Conservation (phyloP, 2,888 invertebrate species). For the Tinea trinotella region DNA sequence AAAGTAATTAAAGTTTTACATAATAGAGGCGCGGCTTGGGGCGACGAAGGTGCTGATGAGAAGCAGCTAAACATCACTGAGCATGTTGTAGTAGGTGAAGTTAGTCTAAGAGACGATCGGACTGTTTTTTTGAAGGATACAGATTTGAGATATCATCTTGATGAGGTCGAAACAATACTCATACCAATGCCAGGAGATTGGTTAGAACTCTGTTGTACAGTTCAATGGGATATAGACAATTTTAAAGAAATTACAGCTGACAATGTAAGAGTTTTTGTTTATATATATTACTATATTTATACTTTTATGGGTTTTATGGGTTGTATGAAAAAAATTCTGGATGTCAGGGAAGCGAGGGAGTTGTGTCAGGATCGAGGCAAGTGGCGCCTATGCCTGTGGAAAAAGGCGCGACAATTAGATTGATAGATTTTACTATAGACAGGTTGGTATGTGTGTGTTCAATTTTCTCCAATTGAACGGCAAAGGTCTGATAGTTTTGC, state of each 20-base stretch:
- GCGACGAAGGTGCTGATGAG: slow-evolving; percentile 48
- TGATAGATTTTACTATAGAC: too few species aligned
- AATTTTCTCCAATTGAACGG: too few species aligned
- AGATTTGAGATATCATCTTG: slow-evolving; percentile 73
- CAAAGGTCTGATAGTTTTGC: too few species aligned
- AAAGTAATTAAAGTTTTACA: slow-evolving; percentile 73
- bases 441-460: too few species aligned
- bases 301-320: too few species aligned
- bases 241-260: slow-evolving; percentile 54
- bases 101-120: slow-evolving; percentile 42
- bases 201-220: slow-evolving; percentile 74
- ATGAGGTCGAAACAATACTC: slow-evolving; percentile 75
- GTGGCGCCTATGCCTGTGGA: too few species aligned
- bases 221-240: slow-evolving; percentile 73
- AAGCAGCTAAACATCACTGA: slow-evolving; percentile 40
- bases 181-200: slow-evolving; percentile 80
- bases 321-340: too few species aligned
- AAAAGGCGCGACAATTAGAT: too few species aligned
- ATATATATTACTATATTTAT: too few species aligned
- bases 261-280: slow-evolving; percentile 35
- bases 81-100: slow-evolving; percentile 50
- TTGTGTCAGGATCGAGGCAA: too few species aligned
- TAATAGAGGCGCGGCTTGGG: slow-evolving; percentile 66
- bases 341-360: too few species aligned
- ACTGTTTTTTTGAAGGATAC: slow-evolving; percentile 62